phyloP scores from a whole-genome alignment of 2,797 vertebrate species.

The Tolypeutes matacus region DNA sequence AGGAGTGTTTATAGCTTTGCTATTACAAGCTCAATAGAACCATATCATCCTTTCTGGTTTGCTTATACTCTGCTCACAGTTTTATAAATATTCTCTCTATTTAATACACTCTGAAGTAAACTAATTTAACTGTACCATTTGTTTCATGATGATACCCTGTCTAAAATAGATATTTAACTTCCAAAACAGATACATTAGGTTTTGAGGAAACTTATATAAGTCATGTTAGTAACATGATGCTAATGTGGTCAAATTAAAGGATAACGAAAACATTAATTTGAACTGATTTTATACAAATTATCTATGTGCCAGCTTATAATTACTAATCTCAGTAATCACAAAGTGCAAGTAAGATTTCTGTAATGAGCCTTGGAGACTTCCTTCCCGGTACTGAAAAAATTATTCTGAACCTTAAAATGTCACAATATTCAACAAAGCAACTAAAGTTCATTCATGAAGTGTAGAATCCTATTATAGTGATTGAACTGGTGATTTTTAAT shows the following conservation, averaged over 20 bases:
- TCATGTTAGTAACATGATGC: slow-evolving; percentile 16
- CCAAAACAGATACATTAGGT: not conserved
- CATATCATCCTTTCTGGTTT: not conserved
- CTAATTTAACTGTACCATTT: slow-evolving; percentile 25
- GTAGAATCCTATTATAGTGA: not conserved
- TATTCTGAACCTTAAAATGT: not conserved
- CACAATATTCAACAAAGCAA: slow-evolving; percentile 21
- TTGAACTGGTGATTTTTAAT: not conserved
- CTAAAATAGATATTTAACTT: slow-evolving; percentile 11
- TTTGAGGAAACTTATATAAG: slow-evolving; percentile 7
- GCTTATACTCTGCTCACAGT: not conserved
- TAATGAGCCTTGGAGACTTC: not conserved
- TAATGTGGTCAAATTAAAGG: slow-evolving; percentile 49
- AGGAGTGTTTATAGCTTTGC: not conserved
- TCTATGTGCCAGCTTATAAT: not conserved
- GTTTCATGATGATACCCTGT: slow-evolving; percentile 6
- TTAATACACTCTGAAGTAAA: not conserved
- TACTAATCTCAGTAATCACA: not conserved
- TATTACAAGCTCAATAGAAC: not conserved
- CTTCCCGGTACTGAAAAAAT: slow-evolving; percentile 4
- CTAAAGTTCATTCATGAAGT: not conserved
- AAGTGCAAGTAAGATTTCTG: not conserved
- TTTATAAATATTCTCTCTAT: slow-evolving; percentile 21
- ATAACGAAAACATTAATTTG: slow-evolving; percentile 61
- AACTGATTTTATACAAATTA: slow-evolving; percentile 58